Percentiles rank a stretch among this genome's conserved stretches.
Conservation (phyloP, 53 echinoderm and acorn worm species). For the Paracentrotus lividus region DNA sequence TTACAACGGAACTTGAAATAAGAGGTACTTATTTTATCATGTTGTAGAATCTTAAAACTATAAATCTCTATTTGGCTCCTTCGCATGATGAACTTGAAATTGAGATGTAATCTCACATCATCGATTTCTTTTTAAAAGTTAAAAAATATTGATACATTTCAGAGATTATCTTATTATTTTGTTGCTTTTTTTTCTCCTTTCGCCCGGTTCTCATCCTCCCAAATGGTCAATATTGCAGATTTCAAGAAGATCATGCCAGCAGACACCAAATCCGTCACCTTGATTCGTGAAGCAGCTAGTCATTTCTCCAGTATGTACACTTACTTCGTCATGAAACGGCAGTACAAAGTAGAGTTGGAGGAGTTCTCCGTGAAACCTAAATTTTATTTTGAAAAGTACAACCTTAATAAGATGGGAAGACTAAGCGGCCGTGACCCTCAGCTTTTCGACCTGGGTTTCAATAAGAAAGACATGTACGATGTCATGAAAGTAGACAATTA, state of each 20-base stretch:
- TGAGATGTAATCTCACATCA: no score
- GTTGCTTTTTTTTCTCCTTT: no score
- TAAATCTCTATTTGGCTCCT: no score
- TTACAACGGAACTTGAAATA: no score
- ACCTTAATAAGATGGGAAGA: not conserved
- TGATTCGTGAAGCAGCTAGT: constrained; percentile 87
- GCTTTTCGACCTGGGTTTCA: constrained; percentile 87
- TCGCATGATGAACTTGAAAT: no score
- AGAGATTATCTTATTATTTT: no score
- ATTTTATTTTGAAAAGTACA: constrained; percentile 60
- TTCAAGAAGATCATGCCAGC: constrained; percentile 81
- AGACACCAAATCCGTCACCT: constrained; percentile 82
- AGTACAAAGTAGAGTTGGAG: constrained; percentile 59
- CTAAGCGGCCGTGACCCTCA: constrained; percentile 76
- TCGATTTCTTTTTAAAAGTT: no score
- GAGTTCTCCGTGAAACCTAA: constrained; percentile 71
- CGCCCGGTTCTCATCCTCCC: not conserved
- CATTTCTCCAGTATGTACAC: constrained; percentile 85
- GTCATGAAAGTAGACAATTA: constrained; percentile 42
- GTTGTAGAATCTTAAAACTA: no score
- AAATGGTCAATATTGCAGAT: constrained; percentile 51
- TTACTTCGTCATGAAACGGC: constrained; percentile 70
- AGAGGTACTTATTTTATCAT: no score
- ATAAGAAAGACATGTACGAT: constrained; percentile 40
- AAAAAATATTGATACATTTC: no score